phyloP scores from a whole-genome alignment of 2,888 invertebrate species.

The Synanthedon formicaeformis region DNA sequence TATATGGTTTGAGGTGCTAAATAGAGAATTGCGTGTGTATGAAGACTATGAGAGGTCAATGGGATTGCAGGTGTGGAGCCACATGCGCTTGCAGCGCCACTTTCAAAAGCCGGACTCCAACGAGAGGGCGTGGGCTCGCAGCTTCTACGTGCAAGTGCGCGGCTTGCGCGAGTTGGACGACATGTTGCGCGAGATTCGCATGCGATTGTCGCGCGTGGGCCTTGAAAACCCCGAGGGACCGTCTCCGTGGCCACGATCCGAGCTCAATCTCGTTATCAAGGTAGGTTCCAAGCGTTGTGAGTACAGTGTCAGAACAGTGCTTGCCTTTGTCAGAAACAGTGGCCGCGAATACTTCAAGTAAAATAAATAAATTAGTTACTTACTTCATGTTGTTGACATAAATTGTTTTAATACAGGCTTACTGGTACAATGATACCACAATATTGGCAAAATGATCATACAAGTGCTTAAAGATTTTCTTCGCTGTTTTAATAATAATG shows the following conservation, averaged over 20 bases:
- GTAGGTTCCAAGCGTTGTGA: slow-evolving; percentile 14
- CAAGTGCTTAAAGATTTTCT: no score
- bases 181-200: slow-evolving; percentile 77
- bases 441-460: no score
- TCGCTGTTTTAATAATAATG: no score
- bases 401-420: no score
- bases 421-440: no score
- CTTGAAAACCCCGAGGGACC: slow-evolving; percentile 63
- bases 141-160: slow-evolving; percentile 78
- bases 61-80: slow-evolving; percentile 74
- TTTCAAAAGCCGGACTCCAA: slow-evolving; percentile 53
- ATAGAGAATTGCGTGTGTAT: no score
- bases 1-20: no score
- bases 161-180: slow-evolving; percentile 79
- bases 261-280: slow-evolving; percentile 43
- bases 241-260: slow-evolving; percentile 44
- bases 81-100: slow-evolving; percentile 69
- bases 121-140: slow-evolving; percentile 76
- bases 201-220: slow-evolving; percentile 71
- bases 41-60: no score
- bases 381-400: no score
- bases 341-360: no score
- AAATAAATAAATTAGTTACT: no score
- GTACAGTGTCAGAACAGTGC: neutral
- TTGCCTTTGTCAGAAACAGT: neutral